These are phyloP conservation scores for Corticium candelabrum DNA, from an alignment of 37 sponge, comb jelly and placozoan genomes.

Conservation along the genomic window DNA sequence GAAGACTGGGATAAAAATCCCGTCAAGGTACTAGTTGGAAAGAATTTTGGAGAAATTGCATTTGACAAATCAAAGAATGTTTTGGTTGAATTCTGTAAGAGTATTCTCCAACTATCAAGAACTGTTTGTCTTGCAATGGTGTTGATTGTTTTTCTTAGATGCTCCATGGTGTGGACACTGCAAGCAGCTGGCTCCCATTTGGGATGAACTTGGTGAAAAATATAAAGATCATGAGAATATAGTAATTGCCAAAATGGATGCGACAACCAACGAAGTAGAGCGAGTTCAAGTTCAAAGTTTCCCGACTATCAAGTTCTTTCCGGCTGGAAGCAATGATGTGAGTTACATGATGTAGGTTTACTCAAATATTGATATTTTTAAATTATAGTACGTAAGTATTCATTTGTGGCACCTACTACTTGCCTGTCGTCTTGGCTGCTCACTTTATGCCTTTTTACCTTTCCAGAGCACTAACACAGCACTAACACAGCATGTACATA, in stretches of 20 bases:
- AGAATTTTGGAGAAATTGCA: conserved; percentile 85
- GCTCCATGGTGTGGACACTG: conserved; percentile 99
- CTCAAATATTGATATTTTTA: not conserved
- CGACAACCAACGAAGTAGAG: conserved; percentile 89
- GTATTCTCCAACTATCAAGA: not conserved
- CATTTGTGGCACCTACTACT: not conserved
- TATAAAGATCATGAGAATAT: conserved; percentile 59
- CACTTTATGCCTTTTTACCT: too few relatives aligned
- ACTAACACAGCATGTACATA: too few relatives aligned
- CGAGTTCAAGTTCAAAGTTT: conserved; percentile 58
- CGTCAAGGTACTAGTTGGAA: conserved; percentile 92
- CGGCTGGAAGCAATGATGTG: conserved; percentile 55
- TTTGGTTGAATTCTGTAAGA: conserved; percentile 97
- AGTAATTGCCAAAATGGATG: conserved; percentile 95
- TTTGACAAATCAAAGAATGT: conserved; percentile 53
- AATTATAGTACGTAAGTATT: not conserved
- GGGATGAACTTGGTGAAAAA: conserved; percentile 90
- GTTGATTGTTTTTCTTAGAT: conserved; percentile 35
- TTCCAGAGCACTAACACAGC: too few relatives aligned
- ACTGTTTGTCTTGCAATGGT: not conserved
- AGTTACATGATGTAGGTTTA: conserved; percentile 13
- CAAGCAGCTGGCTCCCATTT: conserved; percentile 93
- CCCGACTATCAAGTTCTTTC: conserved; percentile 94
- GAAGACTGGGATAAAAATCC: conserved; percentile 91
- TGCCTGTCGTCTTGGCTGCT: too few relatives aligned